Percentiles rank a stretch among this genome's conserved stretches.
Evolutionary conservation across 2,888 invertebrate genomes (phyloP).

Genomic region (Eupithecia subumbrata): DNA sequence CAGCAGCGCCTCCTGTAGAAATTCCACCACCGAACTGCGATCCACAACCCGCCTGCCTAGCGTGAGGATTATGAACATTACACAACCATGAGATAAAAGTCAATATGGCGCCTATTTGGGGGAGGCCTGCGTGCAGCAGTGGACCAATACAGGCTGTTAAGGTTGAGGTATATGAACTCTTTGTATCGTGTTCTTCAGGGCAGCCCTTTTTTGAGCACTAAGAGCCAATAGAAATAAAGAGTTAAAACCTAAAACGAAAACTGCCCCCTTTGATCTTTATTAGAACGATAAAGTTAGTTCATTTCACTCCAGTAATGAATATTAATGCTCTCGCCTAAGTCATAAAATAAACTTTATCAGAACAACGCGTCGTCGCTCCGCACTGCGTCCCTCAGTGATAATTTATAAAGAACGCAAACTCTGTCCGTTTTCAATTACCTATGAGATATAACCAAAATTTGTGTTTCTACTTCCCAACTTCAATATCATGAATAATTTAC

Average conservation of each 20-base stretch:
- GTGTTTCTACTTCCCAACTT: slow-evolving; percentile 71
- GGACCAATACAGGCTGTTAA: too few relatives aligned
- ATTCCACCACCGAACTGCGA: too few relatives aligned
- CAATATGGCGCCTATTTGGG: too few relatives aligned
- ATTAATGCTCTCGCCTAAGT: slow-evolving; percentile 81
- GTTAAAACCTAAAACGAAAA: slow-evolving; percentile 39
- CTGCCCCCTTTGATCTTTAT: slow-evolving; percentile 73
- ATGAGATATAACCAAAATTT: slow-evolving; percentile 66
- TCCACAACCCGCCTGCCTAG: too few relatives aligned
- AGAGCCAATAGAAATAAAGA: background rate
- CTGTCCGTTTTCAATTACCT: slow-evolving; percentile 72
- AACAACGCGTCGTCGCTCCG: slow-evolving; percentile 71
- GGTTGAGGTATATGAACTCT: too few relatives aligned
- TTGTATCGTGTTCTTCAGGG: background rate
- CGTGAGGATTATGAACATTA: too few relatives aligned
- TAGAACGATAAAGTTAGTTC: slow-evolving; percentile 80
- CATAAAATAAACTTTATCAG: slow-evolving; percentile 82
- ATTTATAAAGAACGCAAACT: slow-evolving; percentile 63
- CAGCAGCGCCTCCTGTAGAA: too few relatives aligned
- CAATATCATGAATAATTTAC: slow-evolving; percentile 74
- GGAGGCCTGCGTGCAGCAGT: too few relatives aligned
- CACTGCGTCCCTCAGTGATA: slow-evolving; percentile 70
- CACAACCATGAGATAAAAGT: too few relatives aligned
- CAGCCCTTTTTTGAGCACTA: background rate
- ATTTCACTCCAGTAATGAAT: slow-evolving; percentile 80